Conservation (phyloP, 2,797 vertebrate species). For the Anisognathus igniventris region DNA sequence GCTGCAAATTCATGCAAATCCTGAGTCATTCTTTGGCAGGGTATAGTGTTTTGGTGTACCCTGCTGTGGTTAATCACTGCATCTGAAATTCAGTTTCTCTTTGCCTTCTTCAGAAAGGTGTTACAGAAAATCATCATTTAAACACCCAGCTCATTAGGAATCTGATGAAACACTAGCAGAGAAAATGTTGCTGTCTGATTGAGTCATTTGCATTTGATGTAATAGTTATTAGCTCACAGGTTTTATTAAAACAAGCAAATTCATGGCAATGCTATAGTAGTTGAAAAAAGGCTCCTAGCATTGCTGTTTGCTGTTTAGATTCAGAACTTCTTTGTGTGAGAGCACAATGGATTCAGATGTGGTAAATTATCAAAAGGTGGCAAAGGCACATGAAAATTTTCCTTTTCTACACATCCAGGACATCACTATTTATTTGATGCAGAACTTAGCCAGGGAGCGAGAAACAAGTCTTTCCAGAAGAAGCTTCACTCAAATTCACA, state of each 20-base stretch:
- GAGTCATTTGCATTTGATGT: background rate
- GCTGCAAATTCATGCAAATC: background rate
- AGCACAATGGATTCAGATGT: background rate
- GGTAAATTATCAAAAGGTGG: background rate
- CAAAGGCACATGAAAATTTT: background rate
- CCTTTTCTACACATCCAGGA: background rate
- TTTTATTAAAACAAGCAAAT: background rate
- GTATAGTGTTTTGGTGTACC: background rate
- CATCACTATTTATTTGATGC: background rate
- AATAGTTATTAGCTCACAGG: background rate
- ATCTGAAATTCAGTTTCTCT: background rate
- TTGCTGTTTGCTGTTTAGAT: background rate
- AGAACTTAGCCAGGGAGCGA: background rate
- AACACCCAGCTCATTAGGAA: background rate
- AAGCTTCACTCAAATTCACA: background rate
- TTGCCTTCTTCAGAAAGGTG: background rate
- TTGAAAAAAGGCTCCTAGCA: background rate
- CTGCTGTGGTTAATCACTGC: background rate
- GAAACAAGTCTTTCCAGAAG: background rate
- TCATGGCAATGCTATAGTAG: background rate
- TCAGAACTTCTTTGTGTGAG: background rate
- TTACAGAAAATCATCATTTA: background rate
- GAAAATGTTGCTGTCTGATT: background rate
- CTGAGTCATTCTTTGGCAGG: slow-evolving; percentile 1
- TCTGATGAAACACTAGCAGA: background rate